phyloP scores from a whole-genome alignment of 2,888 invertebrate species.

The Nomada fucata region DNA sequence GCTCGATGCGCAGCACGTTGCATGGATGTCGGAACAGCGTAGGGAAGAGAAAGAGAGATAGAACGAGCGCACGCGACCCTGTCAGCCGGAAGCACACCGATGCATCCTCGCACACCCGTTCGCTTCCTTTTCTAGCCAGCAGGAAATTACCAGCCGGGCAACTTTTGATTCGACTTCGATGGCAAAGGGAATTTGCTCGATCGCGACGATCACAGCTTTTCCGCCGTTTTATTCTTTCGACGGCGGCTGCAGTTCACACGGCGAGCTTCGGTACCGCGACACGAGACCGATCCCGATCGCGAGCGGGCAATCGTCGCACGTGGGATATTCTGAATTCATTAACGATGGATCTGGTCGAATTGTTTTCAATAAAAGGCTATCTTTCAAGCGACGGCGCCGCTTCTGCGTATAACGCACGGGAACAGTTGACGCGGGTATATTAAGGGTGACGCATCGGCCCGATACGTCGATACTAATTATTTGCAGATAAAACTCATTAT shows the following conservation, averaged over 20 bases:
- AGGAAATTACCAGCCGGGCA: constrained; percentile 47
- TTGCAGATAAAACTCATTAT: constrained; percentile 77
- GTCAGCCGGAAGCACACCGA: constrained; percentile 56
- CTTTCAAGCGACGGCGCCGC: background rate
- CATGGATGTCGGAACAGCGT: constrained; percentile 19
- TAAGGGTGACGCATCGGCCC: constrained; percentile 68
- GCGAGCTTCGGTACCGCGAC: constrained; percentile 19
- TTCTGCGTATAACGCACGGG: constrained; percentile 27
- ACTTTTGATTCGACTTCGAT: constrained; percentile 63
- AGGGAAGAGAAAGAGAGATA: constrained; percentile 1
- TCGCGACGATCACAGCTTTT: constrained; percentile 8
- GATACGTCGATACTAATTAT: constrained; percentile 75
- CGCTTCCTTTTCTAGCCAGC: constrained; percentile 32
- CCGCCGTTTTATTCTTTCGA: background rate
- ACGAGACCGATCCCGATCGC: constrained; percentile 19
- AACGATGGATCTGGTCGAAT: background rate
- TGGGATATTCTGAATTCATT: constrained; percentile 25
- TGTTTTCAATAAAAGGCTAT: no score
- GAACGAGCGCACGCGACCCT: constrained; percentile 42
- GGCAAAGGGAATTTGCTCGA: constrained; percentile 47
- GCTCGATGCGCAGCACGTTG: constrained; percentile 38
- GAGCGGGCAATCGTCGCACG: constrained; percentile 9
- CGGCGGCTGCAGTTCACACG: constrained; percentile 23
- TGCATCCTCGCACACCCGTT: constrained; percentile 43
- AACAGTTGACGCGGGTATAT: constrained; percentile 59